These are phyloP conservation scores for Liasis olivaceus DNA, from an alignment of 2,797 vertebrate genomes.

Conservation along the genomic window DNA sequence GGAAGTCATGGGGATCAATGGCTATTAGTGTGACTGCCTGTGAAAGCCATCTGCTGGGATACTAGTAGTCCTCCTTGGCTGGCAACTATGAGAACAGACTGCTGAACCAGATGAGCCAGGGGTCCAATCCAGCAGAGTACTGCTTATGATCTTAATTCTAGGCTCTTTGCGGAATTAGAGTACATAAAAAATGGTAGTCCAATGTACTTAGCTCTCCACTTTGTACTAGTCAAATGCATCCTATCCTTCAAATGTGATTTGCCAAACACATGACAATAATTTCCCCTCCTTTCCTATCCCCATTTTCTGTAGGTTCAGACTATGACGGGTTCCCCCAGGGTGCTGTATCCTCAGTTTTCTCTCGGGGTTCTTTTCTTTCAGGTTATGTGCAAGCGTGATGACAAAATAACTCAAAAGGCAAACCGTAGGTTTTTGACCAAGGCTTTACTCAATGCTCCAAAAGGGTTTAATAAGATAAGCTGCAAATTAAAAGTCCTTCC, in stretches of 20 bases:
- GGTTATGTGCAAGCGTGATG: no score
- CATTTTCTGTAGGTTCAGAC: background rate
- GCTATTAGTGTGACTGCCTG: background rate
- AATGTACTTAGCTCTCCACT: background rate
- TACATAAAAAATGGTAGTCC: background rate
- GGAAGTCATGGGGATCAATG: background rate
- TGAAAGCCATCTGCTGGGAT: background rate
- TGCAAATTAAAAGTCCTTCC: no score
- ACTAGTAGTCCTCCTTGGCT: background rate
- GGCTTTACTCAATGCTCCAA: no score
- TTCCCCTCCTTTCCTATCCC: background rate
- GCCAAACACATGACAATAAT: constrained; percentile 1
- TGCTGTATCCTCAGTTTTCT: no score
- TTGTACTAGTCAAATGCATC: background rate
- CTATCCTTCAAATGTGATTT: background rate
- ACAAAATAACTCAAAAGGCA: no score
- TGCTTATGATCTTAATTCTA: background rate
- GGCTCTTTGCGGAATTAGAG: background rate
- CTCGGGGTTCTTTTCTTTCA: no score
- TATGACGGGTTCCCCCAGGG: no score
- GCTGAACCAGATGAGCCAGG: background rate
- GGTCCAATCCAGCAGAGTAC: background rate
- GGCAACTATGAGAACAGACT: background rate
- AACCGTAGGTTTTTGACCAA: no score
- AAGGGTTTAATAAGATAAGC: no score